A percentile compares a stretch with the other conserved stretches of the same genome.
These are phyloP conservation scores for Craniophora ligustri DNA, from an alignment of 2,888 invertebrate genomes.

Conservation along the genomic window DNA sequence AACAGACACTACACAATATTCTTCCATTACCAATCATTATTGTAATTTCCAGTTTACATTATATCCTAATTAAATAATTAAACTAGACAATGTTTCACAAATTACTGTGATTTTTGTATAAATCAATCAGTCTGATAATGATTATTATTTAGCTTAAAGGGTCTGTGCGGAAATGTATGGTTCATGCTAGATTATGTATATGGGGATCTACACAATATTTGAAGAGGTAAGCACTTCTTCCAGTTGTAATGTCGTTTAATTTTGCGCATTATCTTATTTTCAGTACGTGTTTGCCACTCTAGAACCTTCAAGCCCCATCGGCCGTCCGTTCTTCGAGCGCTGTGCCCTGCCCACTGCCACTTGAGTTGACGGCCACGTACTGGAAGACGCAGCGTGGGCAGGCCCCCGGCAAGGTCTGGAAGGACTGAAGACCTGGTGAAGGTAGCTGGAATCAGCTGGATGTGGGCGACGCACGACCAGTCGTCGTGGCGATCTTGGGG, in stretches of 20 bases:
- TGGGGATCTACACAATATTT: slow-evolving; percentile 10
- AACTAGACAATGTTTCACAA: slow-evolving; percentile 42
- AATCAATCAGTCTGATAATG: slow-evolving; percentile 30
- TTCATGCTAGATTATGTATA: slow-evolving; percentile 2
- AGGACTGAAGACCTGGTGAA: no score
- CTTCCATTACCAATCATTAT: slow-evolving; percentile 34
- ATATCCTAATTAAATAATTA: slow-evolving; percentile 58
- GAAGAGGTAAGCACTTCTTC: slow-evolving; percentile 36
- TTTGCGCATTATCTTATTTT: slow-evolving; percentile 8
- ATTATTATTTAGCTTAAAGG: slow-evolving; percentile 5
- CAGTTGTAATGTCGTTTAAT: slow-evolving; percentile 11
- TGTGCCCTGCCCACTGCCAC: no score
- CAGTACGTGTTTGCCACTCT: no score
- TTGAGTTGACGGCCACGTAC: no score
- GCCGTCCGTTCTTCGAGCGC: no score
- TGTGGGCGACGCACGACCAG: no score
- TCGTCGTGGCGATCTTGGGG: no score
- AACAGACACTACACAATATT: slow-evolving; percentile 43
- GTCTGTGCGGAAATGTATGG: slow-evolving; percentile 1
- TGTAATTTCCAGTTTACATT: slow-evolving; percentile 36
- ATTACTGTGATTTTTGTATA: slow-evolving; percentile 38
- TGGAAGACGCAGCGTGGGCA: no score
- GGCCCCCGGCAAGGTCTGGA: no score
- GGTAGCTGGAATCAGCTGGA: no score
- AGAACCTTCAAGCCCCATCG: no score